Evolutionary conservation across 2,888 invertebrate species (phyloP), one percentile per base, ranked within the genome.

Genomic region (Dolomedes plantarius): DNA sequence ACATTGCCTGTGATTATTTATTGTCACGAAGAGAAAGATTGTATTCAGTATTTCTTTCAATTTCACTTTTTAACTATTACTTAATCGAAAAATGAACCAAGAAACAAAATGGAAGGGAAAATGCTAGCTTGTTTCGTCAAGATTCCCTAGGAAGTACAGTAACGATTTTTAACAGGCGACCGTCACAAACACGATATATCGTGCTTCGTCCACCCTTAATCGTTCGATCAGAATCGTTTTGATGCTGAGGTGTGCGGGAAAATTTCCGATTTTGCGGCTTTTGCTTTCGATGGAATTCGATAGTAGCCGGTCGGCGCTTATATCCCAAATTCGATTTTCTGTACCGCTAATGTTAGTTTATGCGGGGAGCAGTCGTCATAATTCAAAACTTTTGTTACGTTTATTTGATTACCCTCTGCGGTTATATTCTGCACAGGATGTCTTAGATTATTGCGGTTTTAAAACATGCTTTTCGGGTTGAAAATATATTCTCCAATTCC

Each of bases 231-330:
- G 39, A 71, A 69, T 77, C 76, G 69, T 39, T 76, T 62, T 32
- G 46, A 46, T 19, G 79, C 56, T 62, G 77, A 72, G 76, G 83
- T 72, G 50, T 71, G 82, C 71, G 65, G 23, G 50, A 67, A 71
- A 72, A 64, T 67, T 77, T 83, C 83, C 77, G 76, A 83, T 83
- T 83, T 77, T 72, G 77, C 83, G 72, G 83, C 83, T 83, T 83
- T 83, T 83, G 83, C 69, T 83, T 83, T 83, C 76, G 72, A 83
- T 83, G 74, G 83, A 77, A 76, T 75, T 82, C 82, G 75, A 82
- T 76, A 46, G 71, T 46, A 62, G 75, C 74, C 36, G 64, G 23
- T 27, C 16, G 7, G 39, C 27, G 36, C 29, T 39, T 67, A 29
- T 67, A 75, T 32, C 68, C 32, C 32, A 7, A 32, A 41, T 76